phyloP scores from a whole-genome alignment of 1,140 invertebrate species.

The Asobara japonica region DNA sequence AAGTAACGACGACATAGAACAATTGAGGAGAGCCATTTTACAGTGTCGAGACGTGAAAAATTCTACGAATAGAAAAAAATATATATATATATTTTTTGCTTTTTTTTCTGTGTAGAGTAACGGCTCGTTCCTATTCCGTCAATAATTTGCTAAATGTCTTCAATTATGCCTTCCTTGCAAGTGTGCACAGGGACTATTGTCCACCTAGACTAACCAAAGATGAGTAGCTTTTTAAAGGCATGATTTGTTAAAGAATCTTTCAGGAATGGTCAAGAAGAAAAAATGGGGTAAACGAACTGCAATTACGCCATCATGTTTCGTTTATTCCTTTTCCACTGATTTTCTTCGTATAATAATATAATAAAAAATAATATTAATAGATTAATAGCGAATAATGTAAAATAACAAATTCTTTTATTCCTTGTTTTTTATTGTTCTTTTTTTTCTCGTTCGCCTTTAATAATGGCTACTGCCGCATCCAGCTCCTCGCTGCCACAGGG shows the following conservation, averaged over 20 bases:
- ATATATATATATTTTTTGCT: neutral
- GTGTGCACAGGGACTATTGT: conserved; percentile 22
- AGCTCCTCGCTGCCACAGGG: conserved; percentile 29
- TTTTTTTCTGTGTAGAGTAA: neutral
- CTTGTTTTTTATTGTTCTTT: conserved; percentile 5
- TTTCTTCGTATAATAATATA: conserved; percentile 29
- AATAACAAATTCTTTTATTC: conserved; percentile 32
- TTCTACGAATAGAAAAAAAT: neutral
- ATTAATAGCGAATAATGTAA: conserved; percentile 32
- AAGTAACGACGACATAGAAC: too few relatives aligned
- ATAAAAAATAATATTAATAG: conserved; percentile 32
- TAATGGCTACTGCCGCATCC: conserved; percentile 37
- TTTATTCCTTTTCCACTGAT: conserved; percentile 27
- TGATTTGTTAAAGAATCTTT: neutral
- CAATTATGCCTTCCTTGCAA: conserved; percentile 22
- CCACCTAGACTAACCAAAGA: conserved; percentile 6
- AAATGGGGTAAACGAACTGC: neutral
- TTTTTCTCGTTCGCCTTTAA: conserved; percentile 25
- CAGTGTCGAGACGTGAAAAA: neutral
- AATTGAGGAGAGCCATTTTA: too few relatives aligned
- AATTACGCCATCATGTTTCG: conserved; percentile 3
- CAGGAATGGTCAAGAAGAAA: neutral
- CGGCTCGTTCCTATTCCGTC: neutral
- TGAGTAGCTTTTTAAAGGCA: neutral
- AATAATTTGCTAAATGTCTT: conserved; percentile 9